These are phyloP conservation scores for Elgaria multicarinata DNA, from an alignment of 2,113 vertebrate species.

Conservation along the genomic window DNA sequence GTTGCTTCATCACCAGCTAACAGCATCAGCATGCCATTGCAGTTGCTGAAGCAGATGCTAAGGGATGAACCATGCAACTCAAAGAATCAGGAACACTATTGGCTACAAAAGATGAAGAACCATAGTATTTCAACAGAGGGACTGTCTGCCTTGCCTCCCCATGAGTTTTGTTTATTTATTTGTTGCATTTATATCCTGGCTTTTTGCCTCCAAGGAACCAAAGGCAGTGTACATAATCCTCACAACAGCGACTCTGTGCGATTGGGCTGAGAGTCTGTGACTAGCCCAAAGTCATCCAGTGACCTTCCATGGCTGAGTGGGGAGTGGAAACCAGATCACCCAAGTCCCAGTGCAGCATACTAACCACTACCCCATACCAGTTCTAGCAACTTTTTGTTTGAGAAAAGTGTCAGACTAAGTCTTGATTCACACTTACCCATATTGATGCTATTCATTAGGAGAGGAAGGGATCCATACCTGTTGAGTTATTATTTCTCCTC, in stretches of 20 bases:
- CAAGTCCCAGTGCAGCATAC: no score
- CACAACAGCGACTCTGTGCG: no score
- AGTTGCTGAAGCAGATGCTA: conserved; percentile 12
- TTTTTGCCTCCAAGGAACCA: no score
- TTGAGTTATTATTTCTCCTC: neutral
- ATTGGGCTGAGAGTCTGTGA: no score
- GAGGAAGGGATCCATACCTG: neutral
- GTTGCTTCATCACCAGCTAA: conserved; percentile 20
- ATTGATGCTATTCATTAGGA: neutral
- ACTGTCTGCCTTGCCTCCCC: neutral
- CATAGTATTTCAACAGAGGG: neutral
- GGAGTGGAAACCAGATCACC: no score
- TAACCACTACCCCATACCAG: no score
- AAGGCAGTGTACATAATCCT: no score
- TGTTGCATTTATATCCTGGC: no score
- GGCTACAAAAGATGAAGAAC: conserved; percentile 16
- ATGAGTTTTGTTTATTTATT: no score
- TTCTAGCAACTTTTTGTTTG: neutral
- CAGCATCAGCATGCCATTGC: neutral
- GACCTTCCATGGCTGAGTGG: no score
- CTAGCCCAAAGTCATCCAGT: no score
- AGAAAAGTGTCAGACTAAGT: neutral
- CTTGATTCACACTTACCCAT: neutral
- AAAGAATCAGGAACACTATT: conserved; percentile 18
- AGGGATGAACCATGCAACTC: conserved; percentile 2